A percentile compares a stretch with the other conserved stretches of the same genome.
phyloP scores from a whole-genome alignment of 2,888 invertebrate genomes.

The Bombylius major region DNA sequence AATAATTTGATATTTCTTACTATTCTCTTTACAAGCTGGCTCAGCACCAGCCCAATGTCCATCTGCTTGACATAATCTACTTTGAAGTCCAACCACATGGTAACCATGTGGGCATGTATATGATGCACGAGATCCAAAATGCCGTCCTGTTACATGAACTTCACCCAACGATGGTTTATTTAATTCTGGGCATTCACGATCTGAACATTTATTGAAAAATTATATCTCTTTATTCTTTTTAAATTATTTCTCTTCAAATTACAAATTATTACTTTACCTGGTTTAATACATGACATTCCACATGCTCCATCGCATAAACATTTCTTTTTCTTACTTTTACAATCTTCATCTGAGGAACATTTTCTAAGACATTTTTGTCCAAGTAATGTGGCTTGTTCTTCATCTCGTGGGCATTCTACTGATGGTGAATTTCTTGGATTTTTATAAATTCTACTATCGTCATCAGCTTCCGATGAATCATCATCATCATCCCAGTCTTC shows the following conservation, averaged over 20 bases:
- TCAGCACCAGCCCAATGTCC: conserved; percentile 78
- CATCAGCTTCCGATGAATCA: conserved; percentile 51
- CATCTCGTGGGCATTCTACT: conserved; percentile 71
- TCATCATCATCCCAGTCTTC: conserved; percentile 42
- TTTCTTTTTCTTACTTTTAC: conserved; percentile 91
- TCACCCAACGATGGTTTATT: conserved; percentile 65
- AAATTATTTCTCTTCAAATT: background rate
- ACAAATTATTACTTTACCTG: conserved; percentile 47
- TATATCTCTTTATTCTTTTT: background rate
- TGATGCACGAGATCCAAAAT: conserved; percentile 67
- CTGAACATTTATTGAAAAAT: conserved; percentile 36
- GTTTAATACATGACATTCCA: conserved; percentile 95
- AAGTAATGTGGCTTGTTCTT: conserved; percentile 68
- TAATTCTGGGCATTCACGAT: conserved; percentile 75
- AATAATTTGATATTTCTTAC: conserved; percentile 34
- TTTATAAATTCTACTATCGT: conserved; percentile 72
- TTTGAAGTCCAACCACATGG: conserved; percentile 74
- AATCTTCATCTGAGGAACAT: conserved; percentile 88
- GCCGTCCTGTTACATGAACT: conserved; percentile 59
- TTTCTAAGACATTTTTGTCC: conserved; percentile 83
- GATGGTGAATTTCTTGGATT: conserved; percentile 82
- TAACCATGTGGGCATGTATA: conserved; percentile 83
- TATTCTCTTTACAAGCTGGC: conserved; percentile 75
- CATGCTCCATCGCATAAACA: conserved; percentile 95
- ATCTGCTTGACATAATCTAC: conserved; percentile 83